Evolutionary conservation across 2,797 vertebrate genomes (phyloP), one percentile per base, ranked within the genome.

Genomic region (Anolis apletophallus): DNA sequence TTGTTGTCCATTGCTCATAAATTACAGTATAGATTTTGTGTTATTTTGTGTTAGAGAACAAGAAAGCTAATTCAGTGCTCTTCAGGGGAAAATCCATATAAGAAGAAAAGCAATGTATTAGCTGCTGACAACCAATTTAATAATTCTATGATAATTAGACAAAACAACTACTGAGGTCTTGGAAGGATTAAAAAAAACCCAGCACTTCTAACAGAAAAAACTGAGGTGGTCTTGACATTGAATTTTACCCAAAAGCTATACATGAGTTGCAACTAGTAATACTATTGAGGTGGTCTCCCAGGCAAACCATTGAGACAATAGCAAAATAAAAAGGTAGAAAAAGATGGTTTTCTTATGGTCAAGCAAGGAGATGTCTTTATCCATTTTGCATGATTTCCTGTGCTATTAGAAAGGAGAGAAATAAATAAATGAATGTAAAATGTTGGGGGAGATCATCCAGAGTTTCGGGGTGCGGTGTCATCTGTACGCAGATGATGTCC

Each of bases 1-100:
- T 86, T 93, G 83, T 94, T 84, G 92, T 90, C 88, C 75, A 67
- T 68, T 93, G 83, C 91, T 94, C 91, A 93, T 94, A 93, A 95
- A 93, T 91, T 80, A 93, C 77, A 2, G 2, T 86, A 95, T 91
- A 86, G 93, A 94, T 94, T 93, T 92, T 93, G 71, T 95, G 88
- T 68, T 94, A 40, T 81, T 91, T 77, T 74, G 85, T 86, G 71
- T 81, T 90, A 73, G 32, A 80, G 80, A 71, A 90, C 2, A 81
- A 86, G 90, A 92, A 93, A 92, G 84, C 57, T 92, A 94, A 93
- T 88, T 88, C 85, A 87, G 87, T 89, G 54, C 64, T 90, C 89
- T 91, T 90, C 79, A 61, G 77, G 80, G 72, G 29, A 94, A 93
- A 95, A 87, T 87, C 86, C 88, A 68, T 84, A 64, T 78, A 76